Evolutionary conservation across 2,888 invertebrate genomes (phyloP), one percentile per base, ranked within the genome.

Genomic region (Chrysopilus asiliformis): DNA sequence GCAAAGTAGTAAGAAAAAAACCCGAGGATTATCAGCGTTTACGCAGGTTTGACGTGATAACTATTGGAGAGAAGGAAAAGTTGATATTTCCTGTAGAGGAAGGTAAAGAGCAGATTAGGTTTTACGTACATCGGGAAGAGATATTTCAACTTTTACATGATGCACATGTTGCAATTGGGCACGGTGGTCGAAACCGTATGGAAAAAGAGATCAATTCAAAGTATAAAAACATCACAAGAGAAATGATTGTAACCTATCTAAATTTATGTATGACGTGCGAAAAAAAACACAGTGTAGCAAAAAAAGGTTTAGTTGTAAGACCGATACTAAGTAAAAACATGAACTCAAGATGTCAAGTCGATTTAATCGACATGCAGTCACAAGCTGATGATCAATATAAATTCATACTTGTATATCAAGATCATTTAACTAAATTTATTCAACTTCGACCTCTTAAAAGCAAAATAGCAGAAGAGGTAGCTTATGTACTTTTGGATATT

Each of bases 381-480:
- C 17, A 31, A 8, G 18, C 18, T 6, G 31, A 31, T 10, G 12
- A 17, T 12, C 4, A 16, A 9, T 31, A 17, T 12, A 31, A 17
- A 17, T 31, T 31, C n/a, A 31, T 31, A 4, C 4, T 34, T 22
- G 27, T 40, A 12, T 33, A 40, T 27, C 31, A 34, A 34, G 38
- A 32, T 32, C 32, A 33, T 38, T 20, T 32, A 8, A 31, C 39
- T 39, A 17, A 22, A 30, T 31, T 17, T 31, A 19, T 31, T 15
- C 17, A 17, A 6, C 18, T 31, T 13, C 4, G 31, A 17, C 36
- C 59, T 10, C 42, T 59, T n/a, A 42, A 51, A 46, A 49, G 40
- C 9, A 57, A 59, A 39, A 41, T 40, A 38, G 55, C 56, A 4
- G 45, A 35, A 36, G 56, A 60, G 41, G 56, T 60, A 12, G 55